Evolutionary conservation across 1,140 invertebrate genomes (phyloP).

Genomic region (Polyergus mexicanus): DNA sequence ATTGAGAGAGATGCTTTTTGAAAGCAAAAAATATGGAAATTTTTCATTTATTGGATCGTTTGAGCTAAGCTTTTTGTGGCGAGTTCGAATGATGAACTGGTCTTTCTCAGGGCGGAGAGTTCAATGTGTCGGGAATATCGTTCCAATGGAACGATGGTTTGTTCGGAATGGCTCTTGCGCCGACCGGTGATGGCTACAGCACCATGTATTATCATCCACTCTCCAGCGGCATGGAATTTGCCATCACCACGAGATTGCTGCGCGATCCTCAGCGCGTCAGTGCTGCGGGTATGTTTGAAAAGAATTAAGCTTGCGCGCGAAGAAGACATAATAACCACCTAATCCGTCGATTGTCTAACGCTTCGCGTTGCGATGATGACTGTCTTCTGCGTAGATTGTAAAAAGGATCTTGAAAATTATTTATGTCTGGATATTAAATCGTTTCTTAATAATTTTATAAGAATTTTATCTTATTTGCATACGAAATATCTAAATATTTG

Average conservation of each 20-base stretch:
- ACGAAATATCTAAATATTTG: no score
- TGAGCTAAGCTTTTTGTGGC: neutral
- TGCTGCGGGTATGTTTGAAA: constrained; percentile 77
- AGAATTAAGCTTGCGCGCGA: neutral
- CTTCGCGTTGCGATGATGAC: neutral
- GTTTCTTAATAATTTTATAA: neutral
- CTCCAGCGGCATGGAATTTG: constrained; percentile 91
- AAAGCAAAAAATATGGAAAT: neutral
- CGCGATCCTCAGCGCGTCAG: constrained; percentile 87
- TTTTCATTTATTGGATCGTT: neutral
- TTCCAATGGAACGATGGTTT: constrained; percentile 93
- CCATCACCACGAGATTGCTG: constrained; percentile 89
- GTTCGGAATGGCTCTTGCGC: constrained; percentile 90
- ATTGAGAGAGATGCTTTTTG: neutral
- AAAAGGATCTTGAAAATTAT: neutral
- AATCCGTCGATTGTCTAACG: neutral
- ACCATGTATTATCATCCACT: constrained; percentile 93
- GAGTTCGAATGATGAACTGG: neutral
- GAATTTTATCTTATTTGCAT: neutral
- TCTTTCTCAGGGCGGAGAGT: constrained; percentile 87
- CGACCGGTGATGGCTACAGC: constrained; percentile 89
- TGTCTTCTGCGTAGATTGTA: neutral
- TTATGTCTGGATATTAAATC: neutral
- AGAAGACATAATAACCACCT: neutral
- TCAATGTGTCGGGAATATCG: constrained; percentile 90